phyloP scores from a whole-genome alignment of 2,113 vertebrate genomes.

The Notarius quadriscutis region DNA sequence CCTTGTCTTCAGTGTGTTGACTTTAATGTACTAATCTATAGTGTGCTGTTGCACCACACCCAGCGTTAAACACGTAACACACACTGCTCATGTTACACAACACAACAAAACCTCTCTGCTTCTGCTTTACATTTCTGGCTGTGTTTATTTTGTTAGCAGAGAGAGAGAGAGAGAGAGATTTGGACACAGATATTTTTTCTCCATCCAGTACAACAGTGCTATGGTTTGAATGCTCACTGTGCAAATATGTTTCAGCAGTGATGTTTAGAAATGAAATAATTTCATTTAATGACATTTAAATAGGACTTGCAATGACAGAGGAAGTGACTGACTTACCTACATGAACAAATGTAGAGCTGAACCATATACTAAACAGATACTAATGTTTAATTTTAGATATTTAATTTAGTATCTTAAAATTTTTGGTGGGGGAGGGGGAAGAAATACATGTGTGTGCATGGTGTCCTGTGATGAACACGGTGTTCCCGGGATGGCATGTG shows the following conservation, averaged over 20 bases:
- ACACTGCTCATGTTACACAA: slow-evolving; percentile 16
- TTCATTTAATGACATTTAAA: neutral
- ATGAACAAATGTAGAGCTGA: neutral
- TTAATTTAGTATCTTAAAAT: neutral
- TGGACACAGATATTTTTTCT: neutral
- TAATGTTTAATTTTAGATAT: neutral
- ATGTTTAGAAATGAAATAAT: neutral
- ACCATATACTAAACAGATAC: neutral
- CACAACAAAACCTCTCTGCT: slow-evolving; percentile 8
- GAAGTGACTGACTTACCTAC: neutral
- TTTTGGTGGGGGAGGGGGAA: no score
- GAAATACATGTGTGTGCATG: no score
- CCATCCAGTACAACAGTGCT: neutral
- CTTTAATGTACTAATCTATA: slow-evolving; percentile 23
- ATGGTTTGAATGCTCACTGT: neutral
- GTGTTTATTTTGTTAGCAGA: neutral
- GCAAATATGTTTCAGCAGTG: neutral
- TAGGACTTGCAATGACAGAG: neutral
- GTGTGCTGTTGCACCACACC: slow-evolving; percentile 18
- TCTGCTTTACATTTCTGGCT: neutral
- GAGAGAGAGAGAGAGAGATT: neutral
- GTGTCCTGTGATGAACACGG: no score
- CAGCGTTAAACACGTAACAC: slow-evolving; percentile 2
- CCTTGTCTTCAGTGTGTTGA: slow-evolving; percentile 9
- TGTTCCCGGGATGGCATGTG: no score